Evolutionary conservation across 2,888 invertebrate genomes (phyloP), one percentile per base, ranked within the genome.

Genomic region (Phytoseiulus persimilis): DNA sequence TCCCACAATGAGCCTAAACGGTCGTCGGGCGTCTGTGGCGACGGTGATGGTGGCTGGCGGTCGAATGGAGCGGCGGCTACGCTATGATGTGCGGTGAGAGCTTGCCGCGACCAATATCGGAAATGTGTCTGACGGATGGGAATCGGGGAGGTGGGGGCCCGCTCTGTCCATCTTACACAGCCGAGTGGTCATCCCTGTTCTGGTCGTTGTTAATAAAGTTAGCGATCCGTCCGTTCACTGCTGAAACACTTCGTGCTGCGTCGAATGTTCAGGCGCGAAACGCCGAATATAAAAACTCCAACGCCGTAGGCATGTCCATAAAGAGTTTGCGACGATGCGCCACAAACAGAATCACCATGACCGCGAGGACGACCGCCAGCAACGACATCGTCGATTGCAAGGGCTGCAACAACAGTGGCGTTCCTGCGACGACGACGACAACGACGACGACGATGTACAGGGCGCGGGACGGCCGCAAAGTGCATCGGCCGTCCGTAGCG

Each of bases 41-140:
- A 18, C 65, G 65, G 2, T 65, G 65, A 18, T 65, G 65, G 65
- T 28, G 5, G 65, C 18, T 18, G 28, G 65, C 65, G 65, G 65
- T 65, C 65, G 65, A 65, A 65, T 65, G 65, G 65, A 65, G 65
- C 39, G 3, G 39, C 39, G 39, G 39, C 39, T 2, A 28, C 65
- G 65, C 65, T 65, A 65, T 65, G 65, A 65, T 65, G 65, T 65
- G 65, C 65, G 65, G 65, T 65, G 65, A 65, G 65, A 65, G 65
- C 65, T 23, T 65, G 28, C 65, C 65, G 28, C 28, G 65, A 23
- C 65, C 65, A 65, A 65, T 65, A 65, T 65, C 18, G 65, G 65
- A 65, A 65, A 65, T 65, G 65, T 65, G 65, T 65, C 65, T 65
- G 65, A 65, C 65, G 65, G 65, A 39, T 6, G 39, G 9, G 39